Conservation (phyloP, 2,888 invertebrate species). For the Orchestes rusci region DNA sequence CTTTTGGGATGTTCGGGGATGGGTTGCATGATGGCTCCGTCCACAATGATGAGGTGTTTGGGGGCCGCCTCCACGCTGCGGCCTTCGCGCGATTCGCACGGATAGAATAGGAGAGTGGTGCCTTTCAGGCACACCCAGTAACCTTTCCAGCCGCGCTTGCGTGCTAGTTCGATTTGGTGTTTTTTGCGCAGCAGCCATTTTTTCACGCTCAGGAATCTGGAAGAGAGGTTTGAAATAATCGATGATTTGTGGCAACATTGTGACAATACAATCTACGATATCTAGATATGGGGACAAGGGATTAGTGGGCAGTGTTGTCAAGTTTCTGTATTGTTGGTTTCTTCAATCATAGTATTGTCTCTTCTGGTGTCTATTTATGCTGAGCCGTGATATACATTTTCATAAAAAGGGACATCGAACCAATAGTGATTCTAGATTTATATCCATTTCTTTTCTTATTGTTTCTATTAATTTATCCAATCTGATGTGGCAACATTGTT, state of each 20-base stretch:
- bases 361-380: too few species aligned
- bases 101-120: conserved; percentile 91
- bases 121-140: conserved; percentile 99
- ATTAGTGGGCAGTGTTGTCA: too few species aligned
- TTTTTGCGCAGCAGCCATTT: conserved; percentile 96
- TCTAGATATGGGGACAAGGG: too few species aligned
- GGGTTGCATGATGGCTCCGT: conserved; percentile 96
- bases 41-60: conserved; percentile 92
- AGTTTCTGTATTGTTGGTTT: too few species aligned
- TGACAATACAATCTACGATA: not conserved
- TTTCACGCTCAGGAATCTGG: conserved; percentile 93
- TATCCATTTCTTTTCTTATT: too few species aligned
- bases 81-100: conserved; percentile 87
- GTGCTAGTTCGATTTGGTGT: conserved; percentile 92
- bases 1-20: conserved; percentile 98
- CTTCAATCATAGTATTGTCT: too few species aligned
- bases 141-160: conserved; percentile 95
- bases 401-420: too few species aligned
- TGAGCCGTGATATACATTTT: too few species aligned
- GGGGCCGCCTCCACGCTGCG: conserved; percentile 88
- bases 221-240: conserved; percentile 25
- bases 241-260: too few species aligned
- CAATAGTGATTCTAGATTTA: too few species aligned
- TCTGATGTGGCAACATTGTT: too few species aligned
- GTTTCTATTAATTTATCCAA: too few species aligned